phyloP scores from a whole-genome alignment of 1,140 invertebrate species.

The Thaumetopoea pityocampa region DNA sequence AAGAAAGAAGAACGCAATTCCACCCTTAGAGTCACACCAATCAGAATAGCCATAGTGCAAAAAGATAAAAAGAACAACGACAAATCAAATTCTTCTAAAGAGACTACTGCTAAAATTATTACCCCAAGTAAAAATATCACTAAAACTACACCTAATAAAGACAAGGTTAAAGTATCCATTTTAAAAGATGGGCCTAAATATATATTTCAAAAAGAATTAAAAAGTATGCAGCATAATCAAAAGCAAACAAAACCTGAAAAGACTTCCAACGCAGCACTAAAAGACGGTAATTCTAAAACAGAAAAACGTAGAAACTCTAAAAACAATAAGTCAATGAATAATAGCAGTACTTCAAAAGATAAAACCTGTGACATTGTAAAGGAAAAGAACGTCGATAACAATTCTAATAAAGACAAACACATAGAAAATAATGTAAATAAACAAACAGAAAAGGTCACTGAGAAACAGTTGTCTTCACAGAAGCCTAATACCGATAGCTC shows the following conservation, averaged over 20 bases:
- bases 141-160: too few relatives aligned
- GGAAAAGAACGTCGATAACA: constrained; percentile 4
- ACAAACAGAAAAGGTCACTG: constrained; percentile 24
- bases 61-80: constrained; percentile 21
- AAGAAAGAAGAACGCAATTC: constrained; percentile 19
- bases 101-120: constrained; percentile 15
- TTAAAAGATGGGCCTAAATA: too few relatives aligned
- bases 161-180: constrained; percentile 1
- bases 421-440: constrained; percentile 20
- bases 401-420: constrained; percentile 9
- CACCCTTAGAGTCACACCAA: constrained; percentile 24
- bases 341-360: constrained; percentile 12
- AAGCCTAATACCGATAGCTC: constrained; percentile 10
- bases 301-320: constrained; percentile 41
- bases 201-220: too few relatives aligned
- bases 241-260: constrained; percentile 30
- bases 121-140: too few relatives aligned
- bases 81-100: constrained; percentile 11
- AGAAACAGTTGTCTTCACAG: constrained; percentile 5
- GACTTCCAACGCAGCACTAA: constrained; percentile 6
- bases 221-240: constrained; percentile 7
- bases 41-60: constrained; percentile 35
- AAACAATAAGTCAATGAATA: constrained; percentile 39
- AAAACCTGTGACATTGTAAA: constrained; percentile 6
- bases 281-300: constrained; percentile 29